These are phyloP conservation scores for Himalopsyche phryganea DNA, from an alignment of 1,140 invertebrate species.

Conservation along the genomic window DNA sequence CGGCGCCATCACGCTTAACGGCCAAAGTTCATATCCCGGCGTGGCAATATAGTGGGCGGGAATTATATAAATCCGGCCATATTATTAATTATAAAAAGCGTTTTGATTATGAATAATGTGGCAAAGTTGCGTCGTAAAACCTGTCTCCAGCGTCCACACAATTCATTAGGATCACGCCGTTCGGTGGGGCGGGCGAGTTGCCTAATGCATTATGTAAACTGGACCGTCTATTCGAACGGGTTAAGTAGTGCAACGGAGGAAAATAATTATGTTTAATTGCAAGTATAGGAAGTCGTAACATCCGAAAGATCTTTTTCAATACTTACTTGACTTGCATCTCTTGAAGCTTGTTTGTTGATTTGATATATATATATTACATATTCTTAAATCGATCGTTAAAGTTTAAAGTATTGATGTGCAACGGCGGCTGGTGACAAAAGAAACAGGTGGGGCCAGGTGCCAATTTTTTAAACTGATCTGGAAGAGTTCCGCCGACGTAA, in stretches of 20 bases:
- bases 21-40: not conserved
- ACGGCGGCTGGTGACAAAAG: no score
- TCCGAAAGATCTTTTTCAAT: no score
- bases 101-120: constrained; percentile 31
- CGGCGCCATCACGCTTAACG: constrained; percentile 2
- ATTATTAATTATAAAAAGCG: constrained; percentile 29
- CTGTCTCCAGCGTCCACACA: constrained; percentile 21
- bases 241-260: not conserved
- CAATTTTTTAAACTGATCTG: no score
- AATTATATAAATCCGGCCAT: constrained; percentile 28
- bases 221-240: not conserved
- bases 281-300: no score
- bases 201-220: constrained; percentile 9
- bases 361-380: no score
- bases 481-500: no score
- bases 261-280: no score
- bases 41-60: not conserved
- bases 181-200: constrained; percentile 6
- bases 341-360: no score
- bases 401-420: no score
- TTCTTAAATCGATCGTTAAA: no score
- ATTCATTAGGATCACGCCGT: constrained; percentile 25
- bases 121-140: constrained; percentile 27
- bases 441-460: no score
- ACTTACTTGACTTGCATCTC: no score